phyloP scores from a whole-genome alignment of 2,113 vertebrate genomes.

The Osmerus eperlanus region DNA sequence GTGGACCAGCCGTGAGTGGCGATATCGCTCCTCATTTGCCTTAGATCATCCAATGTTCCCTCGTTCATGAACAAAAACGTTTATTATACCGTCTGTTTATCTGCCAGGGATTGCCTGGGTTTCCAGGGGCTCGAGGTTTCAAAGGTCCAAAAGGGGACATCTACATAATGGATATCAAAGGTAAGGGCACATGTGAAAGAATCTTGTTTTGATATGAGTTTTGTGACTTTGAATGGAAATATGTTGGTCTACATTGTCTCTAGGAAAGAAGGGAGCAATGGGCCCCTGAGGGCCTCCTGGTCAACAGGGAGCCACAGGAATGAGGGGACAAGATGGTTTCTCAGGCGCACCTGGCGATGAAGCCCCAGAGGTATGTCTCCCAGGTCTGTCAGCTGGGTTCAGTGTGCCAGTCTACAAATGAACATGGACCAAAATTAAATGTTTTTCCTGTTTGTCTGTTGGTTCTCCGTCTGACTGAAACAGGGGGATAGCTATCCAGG shows the following conservation, averaged over 20 bases:
- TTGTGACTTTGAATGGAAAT: background rate
- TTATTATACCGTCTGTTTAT: background rate
- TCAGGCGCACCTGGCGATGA: constrained; percentile 51
- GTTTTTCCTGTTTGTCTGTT: background rate
- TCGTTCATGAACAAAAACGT: background rate
- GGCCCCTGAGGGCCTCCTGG: constrained; percentile 60
- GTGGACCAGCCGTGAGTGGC: constrained; percentile 55
- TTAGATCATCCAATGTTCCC: background rate
- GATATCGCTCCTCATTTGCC: too few species aligned
- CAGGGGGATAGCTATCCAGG: constrained; percentile 79
- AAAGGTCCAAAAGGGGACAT: constrained; percentile 86
- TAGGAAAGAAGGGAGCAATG: constrained; percentile 60
- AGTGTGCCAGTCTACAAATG: background rate
- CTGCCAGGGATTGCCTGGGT: constrained; percentile 75
- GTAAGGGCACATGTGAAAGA: constrained; percentile 28
- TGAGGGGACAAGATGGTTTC: constrained; percentile 50
- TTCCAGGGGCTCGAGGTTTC: constrained; percentile 70
- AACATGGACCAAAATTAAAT: background rate
- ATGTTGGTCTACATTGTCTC: background rate
- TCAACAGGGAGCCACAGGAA: constrained; percentile 72
- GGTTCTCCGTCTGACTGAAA: background rate
- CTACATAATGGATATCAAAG: constrained; percentile 43
- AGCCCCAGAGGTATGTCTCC: constrained; percentile 50
- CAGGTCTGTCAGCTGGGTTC: background rate
- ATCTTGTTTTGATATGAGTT: background rate